These are phyloP conservation scores for Amphipoea lucens DNA, from an alignment of 2,888 invertebrate genomes.

Conservation along the genomic window DNA sequence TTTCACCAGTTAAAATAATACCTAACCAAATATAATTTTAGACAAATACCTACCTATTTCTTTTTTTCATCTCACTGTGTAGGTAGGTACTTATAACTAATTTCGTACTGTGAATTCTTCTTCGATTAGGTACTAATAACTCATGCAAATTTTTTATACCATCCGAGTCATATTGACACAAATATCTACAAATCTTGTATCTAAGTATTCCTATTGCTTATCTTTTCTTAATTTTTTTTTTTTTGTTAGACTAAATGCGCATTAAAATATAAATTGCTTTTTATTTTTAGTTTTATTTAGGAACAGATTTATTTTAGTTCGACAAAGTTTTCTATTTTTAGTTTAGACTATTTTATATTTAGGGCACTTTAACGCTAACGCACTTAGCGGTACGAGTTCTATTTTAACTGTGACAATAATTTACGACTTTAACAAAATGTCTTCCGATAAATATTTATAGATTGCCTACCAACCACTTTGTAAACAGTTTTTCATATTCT, in stretches of 20 bases:
- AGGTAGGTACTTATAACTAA: too few relatives aligned
- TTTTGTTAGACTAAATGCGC: too few relatives aligned
- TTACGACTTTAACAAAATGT: conserved; percentile 19
- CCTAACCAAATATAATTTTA: too few relatives aligned
- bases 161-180: too few relatives aligned
- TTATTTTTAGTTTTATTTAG: not conserved
- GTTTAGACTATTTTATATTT: conserved; percentile 27
- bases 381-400: conserved; percentile 21
- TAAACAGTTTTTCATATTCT: conserved; percentile 2
- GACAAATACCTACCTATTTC: too few relatives aligned
- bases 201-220: not conserved
- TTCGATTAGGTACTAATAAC: not conserved
- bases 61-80: too few relatives aligned
- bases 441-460: conserved; percentile 7
- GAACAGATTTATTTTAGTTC: not conserved
- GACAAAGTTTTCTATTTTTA: conserved; percentile 19
- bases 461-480: not conserved
- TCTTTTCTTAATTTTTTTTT: not conserved
- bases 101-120: not conserved
- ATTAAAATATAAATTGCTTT: not conserved
- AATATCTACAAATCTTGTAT: not conserved
- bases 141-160: not conserved
- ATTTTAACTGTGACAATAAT: conserved; percentile 29
- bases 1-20: too few relatives aligned
- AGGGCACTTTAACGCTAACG: conserved; percentile 12